Conservation (phyloP, 2,888 invertebrate genomes). For the Rhagonycha lutea region DNA sequence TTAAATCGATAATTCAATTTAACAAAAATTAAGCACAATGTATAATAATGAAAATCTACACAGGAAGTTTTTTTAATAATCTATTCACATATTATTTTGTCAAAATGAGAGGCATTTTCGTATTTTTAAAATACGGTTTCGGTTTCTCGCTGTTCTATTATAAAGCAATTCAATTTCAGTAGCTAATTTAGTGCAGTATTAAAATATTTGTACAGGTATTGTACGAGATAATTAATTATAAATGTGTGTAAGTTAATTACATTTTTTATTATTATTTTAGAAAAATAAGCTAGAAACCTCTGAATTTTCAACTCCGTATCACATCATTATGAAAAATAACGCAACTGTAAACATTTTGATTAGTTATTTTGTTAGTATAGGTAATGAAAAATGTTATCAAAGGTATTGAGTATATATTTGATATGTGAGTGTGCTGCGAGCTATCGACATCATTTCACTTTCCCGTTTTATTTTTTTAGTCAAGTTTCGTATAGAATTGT, state of each 20-base stretch:
- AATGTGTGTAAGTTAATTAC: neutral
- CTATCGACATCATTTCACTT: neutral
- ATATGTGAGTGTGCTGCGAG: neutral
- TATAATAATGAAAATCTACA: neutral
- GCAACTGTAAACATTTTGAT: neutral
- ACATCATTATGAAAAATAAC: neutral
- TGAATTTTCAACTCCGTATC: neutral
- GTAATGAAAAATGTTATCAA: neutral
- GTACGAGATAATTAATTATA: neutral
- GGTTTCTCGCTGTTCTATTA: neutral
- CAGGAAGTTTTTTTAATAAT: neutral
- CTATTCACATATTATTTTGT: neutral
- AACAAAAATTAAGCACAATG: neutral
- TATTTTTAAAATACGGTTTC: neutral
- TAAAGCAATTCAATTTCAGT: neutral
- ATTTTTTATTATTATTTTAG: neutral
- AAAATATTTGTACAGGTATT: neutral
- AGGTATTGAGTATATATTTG: neutral
- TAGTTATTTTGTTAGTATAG: neutral
- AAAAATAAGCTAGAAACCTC: neutral
- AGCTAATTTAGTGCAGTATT: neutral
- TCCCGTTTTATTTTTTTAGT: neutral
- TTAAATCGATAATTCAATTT: neutral
- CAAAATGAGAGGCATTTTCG: neutral
- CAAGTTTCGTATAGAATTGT: neutral